A percentile compares a stretch with the other conserved stretches of the same genome.
Evolutionary conservation across 2,888 invertebrate genomes (phyloP).

Genomic region (Rotaria sp.): DNA sequence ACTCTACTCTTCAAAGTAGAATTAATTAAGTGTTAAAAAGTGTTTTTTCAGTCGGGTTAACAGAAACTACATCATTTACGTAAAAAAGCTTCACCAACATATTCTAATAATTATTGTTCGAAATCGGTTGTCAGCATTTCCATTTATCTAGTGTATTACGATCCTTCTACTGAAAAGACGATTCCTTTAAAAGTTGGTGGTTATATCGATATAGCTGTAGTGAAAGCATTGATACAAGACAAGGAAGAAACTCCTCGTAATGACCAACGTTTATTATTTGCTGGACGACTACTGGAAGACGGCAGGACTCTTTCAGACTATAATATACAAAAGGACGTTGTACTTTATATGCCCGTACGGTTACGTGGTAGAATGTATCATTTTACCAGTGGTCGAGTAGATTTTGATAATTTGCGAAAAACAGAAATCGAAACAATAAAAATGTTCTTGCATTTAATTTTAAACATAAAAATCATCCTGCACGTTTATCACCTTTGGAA

Average conservation of each 20-base stretch:
- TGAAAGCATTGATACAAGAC: slow-evolving; percentile 75
- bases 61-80: too few relatives aligned
- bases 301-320: slow-evolving; percentile 63
- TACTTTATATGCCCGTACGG: slow-evolving; percentile 76
- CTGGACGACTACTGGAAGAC: slow-evolving; percentile 63
- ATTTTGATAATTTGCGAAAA: neutral
- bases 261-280: slow-evolving; percentile 71
- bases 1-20: too few relatives aligned
- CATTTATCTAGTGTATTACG: too few relatives aligned
- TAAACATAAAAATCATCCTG: neutral
- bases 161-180: slow-evolving; percentile 83
- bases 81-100: too few relatives aligned
- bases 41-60: too few relatives aligned
- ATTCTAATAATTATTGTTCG: too few relatives aligned
- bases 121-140: too few relatives aligned
- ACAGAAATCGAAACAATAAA: neutral
- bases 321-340: slow-evolving; percentile 68
- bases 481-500: neutral
- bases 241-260: slow-evolving; percentile 81
- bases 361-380: slow-evolving; percentile 59
- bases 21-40: too few relatives aligned
- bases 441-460: neutral
- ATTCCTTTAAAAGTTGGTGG: slow-evolving; percentile 79
- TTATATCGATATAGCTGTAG: slow-evolving; percentile 44
- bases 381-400: neutral